Percentiles rank a stretch among this genome's conserved stretches.
Evolutionary conservation across 2,888 invertebrate species (phyloP).

Genomic region (Xestia xanthographa): DNA sequence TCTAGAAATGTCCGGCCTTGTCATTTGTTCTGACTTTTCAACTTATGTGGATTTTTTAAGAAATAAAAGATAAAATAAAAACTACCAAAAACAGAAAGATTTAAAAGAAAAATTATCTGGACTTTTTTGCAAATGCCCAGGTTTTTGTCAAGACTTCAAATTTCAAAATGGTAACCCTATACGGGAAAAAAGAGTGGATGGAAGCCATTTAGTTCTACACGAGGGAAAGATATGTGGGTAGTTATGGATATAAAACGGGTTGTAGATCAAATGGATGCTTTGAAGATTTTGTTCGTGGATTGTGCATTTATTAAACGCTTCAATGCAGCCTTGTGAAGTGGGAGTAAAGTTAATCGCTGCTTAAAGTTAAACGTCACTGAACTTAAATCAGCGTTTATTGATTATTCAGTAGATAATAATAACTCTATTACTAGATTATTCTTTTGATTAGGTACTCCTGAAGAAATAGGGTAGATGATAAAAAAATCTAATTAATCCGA

Average conservation of each 20-base stretch:
- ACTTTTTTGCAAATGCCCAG: neutral
- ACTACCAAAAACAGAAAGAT: neutral
- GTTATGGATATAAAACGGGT: constrained; percentile 44
- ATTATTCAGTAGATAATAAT: neutral
- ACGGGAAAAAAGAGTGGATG: constrained; percentile 33
- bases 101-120: neutral
- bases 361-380: no score
- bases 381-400: neutral
- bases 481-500: no score
- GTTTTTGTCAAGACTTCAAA: neutral
- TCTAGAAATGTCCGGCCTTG: neutral
- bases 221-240: constrained; percentile 25
- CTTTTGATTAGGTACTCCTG: no score
- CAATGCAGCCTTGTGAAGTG: neutral
- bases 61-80: neutral
- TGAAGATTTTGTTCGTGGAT: constrained; percentile 22
- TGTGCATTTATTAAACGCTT: constrained; percentile 3
- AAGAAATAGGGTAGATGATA: no score
- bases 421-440: neutral
- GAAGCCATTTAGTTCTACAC: constrained; percentile 32
- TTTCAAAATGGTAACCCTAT: neutral
- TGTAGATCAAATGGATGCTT: constrained; percentile 31
- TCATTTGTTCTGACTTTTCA: neutral
- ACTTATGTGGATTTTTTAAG: neutral
- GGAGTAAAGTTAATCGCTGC: constrained; percentile 1